phyloP scores from a whole-genome alignment of 2,797 vertebrate genomes.

The Rhinophrynus dorsalis region DNA sequence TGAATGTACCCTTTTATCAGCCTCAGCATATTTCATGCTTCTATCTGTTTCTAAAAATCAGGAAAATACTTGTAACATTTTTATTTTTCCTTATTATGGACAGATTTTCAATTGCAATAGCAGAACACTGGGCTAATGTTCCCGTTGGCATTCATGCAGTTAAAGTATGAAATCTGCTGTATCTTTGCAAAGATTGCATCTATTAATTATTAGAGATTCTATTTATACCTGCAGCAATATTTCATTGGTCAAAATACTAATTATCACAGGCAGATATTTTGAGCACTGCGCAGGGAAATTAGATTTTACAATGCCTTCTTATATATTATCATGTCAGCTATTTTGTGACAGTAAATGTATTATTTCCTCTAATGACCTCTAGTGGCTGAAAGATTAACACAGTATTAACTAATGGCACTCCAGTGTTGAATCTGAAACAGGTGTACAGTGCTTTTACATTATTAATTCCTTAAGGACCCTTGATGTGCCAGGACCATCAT shows the following conservation, averaged over 20 bases:
- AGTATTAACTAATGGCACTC: too few relatives aligned
- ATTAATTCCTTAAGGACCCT: too few relatives aligned
- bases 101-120: too few relatives aligned
- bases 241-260: conserved; percentile 38
- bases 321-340: conserved; percentile 30
- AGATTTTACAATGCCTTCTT: conserved; percentile 24
- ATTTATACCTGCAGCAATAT: conserved; percentile 28
- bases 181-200: conserved; percentile 22
- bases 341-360: conserved; percentile 29
- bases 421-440: too few relatives aligned
- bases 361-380: conserved; percentile 43
- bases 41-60: too few relatives aligned
- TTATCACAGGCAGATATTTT: conserved; percentile 43
- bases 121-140: too few relatives aligned
- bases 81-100: too few relatives aligned
- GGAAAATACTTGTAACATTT: too few relatives aligned
- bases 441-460: too few relatives aligned
- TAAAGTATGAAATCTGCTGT: conserved; percentile 28
- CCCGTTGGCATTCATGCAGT: background rate
- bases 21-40: too few relatives aligned
- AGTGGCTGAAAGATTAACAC: conserved; percentile 27
- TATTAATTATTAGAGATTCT: conserved; percentile 40
- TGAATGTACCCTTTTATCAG: too few relatives aligned
- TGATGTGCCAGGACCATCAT: too few relatives aligned
- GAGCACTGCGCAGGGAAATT: conserved; percentile 30